These are phyloP conservation scores for Apogon talboti DNA, from an alignment of 2,797 vertebrate genomes.

Conservation along the genomic window DNA sequence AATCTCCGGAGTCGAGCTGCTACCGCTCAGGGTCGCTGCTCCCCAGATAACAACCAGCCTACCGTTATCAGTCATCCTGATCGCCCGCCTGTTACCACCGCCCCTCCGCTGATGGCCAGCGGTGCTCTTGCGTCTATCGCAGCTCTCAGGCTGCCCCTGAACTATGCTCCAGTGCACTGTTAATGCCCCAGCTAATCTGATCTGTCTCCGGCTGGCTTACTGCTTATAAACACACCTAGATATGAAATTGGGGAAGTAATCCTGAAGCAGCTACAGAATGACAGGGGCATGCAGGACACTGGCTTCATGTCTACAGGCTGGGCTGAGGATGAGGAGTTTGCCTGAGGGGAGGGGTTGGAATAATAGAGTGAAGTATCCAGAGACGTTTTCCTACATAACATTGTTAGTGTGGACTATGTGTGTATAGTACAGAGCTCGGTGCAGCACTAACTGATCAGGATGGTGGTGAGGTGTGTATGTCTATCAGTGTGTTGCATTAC, in stretches of 20 bases:
- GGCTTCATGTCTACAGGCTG: constrained; percentile 30
- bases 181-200: constrained; percentile 74
- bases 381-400: constrained; percentile 45
- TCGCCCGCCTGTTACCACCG: constrained; percentile 29
- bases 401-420: constrained; percentile 34
- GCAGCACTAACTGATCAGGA: constrained; percentile 43
- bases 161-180: constrained; percentile 59
- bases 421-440: constrained; percentile 18
- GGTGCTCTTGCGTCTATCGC: constrained; percentile 23
- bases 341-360: constrained; percentile 14
- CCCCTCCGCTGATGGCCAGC: constrained; percentile 34
- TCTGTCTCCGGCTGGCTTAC: constrained; percentile 63
- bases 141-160: constrained; percentile 56
- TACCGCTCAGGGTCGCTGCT: constrained; percentile 56
- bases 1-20: constrained; percentile 44
- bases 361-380: constrained; percentile 36
- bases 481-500: constrained; percentile 33
- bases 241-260: constrained; percentile 54
- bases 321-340: constrained; percentile 29
- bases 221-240: constrained; percentile 66
- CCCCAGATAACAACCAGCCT: constrained; percentile 54
- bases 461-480: constrained; percentile 28
- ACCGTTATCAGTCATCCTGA: constrained; percentile 58
- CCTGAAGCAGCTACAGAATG: constrained; percentile 36
- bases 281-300: constrained; percentile 32